Evolutionary conservation across 2,888 invertebrate species (phyloP), one percentile per base, ranked within the genome.

Genomic region (Drosophila anceps): DNA sequence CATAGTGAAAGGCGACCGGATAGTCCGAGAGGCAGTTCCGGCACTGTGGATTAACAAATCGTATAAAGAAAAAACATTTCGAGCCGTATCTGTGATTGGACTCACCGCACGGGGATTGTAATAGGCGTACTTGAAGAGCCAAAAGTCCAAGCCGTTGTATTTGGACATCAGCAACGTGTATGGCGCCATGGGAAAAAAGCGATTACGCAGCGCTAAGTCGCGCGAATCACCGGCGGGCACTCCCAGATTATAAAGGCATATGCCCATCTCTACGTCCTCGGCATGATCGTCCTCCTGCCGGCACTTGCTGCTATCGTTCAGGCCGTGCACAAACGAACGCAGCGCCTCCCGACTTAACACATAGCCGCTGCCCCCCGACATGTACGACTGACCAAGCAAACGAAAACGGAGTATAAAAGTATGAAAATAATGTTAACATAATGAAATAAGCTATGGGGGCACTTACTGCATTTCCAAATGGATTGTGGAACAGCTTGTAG

Each of bases 1-100:
- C 96, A 93, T 98, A 98, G 93, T 98, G 98, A 94, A 98, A 98
- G 0, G 98, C 96, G 6, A 98, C 95, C 0, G 98, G 98, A 92
- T 97, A 97, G 91, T 99, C 98, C 0, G 97, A 97, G 91, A 98
- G 98, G 90, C 98, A 98, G 82, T 97, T 96, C 53, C 73, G 55
- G 44, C 91, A 91, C 88, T 89, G 39, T 5, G 48, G 53, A 29
- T 58, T 5, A 4, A n/a, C 4, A 58, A 50, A n/a, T 12, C n/a
- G 6, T 29, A 7, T n/a, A n/a, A n/a, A n/a, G n/a, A 50, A 9
- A 15, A 0, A 10, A 20, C 10, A n/a, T 20, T 10, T 15, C 18
- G 13, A 18, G n/a, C 12, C 1, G 31, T 2, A 8, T 13, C 13
- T 15, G 13, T 39, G 18, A 8, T 8, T 1, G 81, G 96, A 94